These are phyloP conservation scores for Drosophila cardini DNA, from an alignment of 1,140 invertebrate species.

Conservation along the genomic window DNA sequence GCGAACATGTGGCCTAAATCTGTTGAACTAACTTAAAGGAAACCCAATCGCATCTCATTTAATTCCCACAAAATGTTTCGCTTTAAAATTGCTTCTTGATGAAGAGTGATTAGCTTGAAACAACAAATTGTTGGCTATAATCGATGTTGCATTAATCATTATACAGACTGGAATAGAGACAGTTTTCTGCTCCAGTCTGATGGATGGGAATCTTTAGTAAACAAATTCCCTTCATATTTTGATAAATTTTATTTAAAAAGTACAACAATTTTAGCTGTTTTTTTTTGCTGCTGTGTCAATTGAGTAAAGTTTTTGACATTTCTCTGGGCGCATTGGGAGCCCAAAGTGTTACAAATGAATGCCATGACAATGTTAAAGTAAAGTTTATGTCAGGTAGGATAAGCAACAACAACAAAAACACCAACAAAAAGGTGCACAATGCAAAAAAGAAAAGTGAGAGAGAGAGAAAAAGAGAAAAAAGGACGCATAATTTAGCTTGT, in stretches of 20 bases:
- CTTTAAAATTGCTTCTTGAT: background rate
- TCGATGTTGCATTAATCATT: background rate
- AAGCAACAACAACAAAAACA: background rate
- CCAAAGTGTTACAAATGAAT: slow-evolving; percentile 4
- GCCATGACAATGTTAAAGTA: slow-evolving; percentile 2
- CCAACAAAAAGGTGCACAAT: background rate
- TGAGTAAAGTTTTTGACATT: background rate
- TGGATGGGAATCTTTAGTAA: background rate
- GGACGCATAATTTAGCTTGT: slow-evolving; percentile 69
- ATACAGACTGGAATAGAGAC: background rate
- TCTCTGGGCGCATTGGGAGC: background rate
- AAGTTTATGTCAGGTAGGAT: slow-evolving; percentile 29
- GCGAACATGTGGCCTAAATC: slow-evolving; percentile 1
- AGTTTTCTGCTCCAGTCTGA: background rate
- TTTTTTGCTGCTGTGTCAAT: background rate
- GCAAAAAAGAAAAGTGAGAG: background rate
- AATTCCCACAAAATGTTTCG: background rate
- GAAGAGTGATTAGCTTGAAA: background rate
- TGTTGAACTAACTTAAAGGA: background rate
- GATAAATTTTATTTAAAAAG: too few relatives aligned
- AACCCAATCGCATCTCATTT: too few relatives aligned
- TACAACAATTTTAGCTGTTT: background rate
- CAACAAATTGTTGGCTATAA: background rate
- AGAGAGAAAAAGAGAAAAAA: slow-evolving; percentile 19
- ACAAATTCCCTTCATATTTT: background rate